These are phyloP conservation scores for Scelioninae gen. 2 DNA, from an alignment of 2,888 invertebrate genomes.

Conservation along the genomic window DNA sequence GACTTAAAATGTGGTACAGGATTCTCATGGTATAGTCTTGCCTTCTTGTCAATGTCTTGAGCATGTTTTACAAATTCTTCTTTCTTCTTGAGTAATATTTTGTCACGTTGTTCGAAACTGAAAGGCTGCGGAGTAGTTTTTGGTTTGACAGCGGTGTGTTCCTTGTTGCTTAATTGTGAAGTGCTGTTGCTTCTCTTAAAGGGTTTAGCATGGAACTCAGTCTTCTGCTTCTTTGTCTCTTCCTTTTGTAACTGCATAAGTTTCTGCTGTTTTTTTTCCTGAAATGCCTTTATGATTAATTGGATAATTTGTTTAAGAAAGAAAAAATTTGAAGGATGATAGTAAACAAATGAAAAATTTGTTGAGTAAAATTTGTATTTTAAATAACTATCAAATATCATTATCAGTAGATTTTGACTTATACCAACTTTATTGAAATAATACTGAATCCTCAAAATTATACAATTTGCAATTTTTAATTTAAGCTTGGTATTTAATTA, in stretches of 20 bases:
- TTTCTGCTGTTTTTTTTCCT: conserved; percentile 74
- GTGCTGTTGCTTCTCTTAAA: conserved; percentile 60
- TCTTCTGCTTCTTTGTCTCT: conserved; percentile 64
- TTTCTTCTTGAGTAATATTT: conserved; percentile 77
- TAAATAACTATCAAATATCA: no score
- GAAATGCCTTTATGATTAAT: conserved; percentile 36
- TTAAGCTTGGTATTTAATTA: no score
- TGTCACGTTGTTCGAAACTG: conserved; percentile 83
- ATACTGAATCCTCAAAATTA: no score
- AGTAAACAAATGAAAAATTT: background rate
- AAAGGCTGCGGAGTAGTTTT: conserved; percentile 57
- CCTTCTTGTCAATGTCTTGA: conserved; percentile 79
- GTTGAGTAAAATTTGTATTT: no score
- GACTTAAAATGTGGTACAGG: conserved; percentile 79
- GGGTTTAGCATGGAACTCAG: conserved; percentile 80
- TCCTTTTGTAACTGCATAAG: conserved; percentile 67
- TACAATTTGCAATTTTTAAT: no score
- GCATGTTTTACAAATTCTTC: conserved; percentile 80
- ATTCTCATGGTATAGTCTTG: conserved; percentile 83
- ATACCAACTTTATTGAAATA: no score
- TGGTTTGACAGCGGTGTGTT: conserved; percentile 34
- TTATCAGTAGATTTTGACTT: no score
- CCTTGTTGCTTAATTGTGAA: conserved; percentile 48
- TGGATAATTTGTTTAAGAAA: background rate
- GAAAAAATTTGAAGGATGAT: background rate